Evolutionary conservation across 2,797 vertebrate species (phyloP).

Genomic region (Falco peregrinus): DNA sequence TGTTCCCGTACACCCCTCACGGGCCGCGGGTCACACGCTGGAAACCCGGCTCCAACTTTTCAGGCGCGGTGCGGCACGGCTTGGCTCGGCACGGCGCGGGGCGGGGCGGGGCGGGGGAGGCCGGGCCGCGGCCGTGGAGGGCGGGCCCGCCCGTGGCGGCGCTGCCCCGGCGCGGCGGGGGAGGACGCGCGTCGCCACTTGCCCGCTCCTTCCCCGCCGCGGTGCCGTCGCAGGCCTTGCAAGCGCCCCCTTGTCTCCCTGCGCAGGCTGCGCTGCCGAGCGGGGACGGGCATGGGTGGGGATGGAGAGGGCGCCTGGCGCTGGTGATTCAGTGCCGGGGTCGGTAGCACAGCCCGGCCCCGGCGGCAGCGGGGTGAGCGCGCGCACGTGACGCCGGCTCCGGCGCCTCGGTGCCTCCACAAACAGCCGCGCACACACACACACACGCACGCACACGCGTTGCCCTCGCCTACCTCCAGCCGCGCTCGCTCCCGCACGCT

Average conservation of each 20-base stretch:
- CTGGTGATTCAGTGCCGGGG: conserved; percentile 54
- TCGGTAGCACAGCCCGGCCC: conserved; percentile 67
- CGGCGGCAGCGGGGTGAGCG: conserved; percentile 60
- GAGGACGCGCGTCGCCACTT: not conserved
- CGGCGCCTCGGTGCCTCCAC: conserved; percentile 65
- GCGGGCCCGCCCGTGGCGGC: not conserved
- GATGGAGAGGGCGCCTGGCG: conserved; percentile 36
- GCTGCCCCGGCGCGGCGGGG: not conserved
- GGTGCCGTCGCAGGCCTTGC: not conserved
- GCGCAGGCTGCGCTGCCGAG: conserved; percentile 29
- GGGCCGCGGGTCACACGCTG: no score
- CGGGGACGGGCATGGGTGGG: not conserved
- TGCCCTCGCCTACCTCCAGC: not conserved
- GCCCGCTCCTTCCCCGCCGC: not conserved
- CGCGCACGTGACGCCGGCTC: conserved; percentile 73
- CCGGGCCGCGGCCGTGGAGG: not conserved
- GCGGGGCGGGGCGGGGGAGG: not conserved
- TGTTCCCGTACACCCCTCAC: accelerated
- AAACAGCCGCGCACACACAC: conserved; percentile 68
- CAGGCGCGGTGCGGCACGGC: not conserved
- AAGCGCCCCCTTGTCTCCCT: not conserved
- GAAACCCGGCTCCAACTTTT: not conserved
- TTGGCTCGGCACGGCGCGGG: accelerated
- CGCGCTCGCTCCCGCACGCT: conserved; percentile 23
- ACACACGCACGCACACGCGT: not conserved